These are phyloP conservation scores for Erethizon dorsatum DNA, from an alignment of 2,797 vertebrate species.

Conservation along the genomic window DNA sequence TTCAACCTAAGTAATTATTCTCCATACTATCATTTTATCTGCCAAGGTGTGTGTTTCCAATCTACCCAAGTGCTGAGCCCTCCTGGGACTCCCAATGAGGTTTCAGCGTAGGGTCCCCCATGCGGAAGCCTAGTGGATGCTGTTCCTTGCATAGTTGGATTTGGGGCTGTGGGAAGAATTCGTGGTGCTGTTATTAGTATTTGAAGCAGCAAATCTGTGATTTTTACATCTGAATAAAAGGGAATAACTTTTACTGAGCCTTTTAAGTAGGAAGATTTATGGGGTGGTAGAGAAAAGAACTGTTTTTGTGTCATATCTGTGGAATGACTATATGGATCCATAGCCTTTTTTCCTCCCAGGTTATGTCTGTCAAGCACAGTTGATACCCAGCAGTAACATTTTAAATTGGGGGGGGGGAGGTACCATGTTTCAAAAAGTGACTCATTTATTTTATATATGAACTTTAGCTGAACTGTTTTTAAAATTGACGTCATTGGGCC, in stretches of 20 bases:
- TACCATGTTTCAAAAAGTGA: background rate
- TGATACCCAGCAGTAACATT: background rate
- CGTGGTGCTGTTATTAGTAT: constrained; percentile 40
- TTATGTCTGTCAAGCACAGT: background rate
- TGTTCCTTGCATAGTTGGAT: constrained; percentile 26
- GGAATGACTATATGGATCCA: background rate
- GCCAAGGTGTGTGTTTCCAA: background rate
- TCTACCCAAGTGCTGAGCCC: constrained; percentile 23
- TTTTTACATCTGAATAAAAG: constrained; percentile 26
- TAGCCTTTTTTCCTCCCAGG: constrained; percentile 2
- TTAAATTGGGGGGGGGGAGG: background rate
- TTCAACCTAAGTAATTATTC: constrained; percentile 50
- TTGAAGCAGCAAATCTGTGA: constrained; percentile 27
- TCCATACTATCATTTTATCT: constrained; percentile 53
- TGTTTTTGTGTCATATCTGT: background rate
- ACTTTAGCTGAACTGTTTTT: constrained; percentile 35
- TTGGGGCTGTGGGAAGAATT: background rate
- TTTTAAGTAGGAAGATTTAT: constrained; percentile 27
- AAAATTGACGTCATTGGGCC: background rate
- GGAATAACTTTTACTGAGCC: constrained; percentile 32
- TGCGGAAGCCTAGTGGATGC: background rate
- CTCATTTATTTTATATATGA: constrained; percentile 9
- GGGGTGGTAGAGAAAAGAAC: background rate
- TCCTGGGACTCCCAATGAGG: background rate
- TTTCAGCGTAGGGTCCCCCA: background rate